A percentile compares a stretch with the other conserved stretches of the same genome.
phyloP scores from a whole-genome alignment of 2,888 invertebrate genomes.

The Papilio protenor region DNA sequence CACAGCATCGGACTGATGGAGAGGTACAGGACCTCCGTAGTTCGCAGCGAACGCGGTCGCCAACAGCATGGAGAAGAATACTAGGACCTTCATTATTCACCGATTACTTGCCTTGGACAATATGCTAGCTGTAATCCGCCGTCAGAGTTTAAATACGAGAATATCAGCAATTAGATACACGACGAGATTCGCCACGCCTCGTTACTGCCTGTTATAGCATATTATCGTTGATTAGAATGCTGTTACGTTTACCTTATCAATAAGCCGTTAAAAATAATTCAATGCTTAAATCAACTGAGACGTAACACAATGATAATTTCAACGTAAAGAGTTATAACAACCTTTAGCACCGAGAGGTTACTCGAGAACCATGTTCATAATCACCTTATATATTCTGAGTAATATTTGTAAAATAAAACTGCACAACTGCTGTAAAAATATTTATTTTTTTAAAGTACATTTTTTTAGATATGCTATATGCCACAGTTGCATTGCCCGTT shows the following conservation, averaged over 20 bases:
- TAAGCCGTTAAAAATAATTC: conserved; percentile 4
- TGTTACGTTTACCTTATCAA: conserved; percentile 19
- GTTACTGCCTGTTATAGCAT: conserved; percentile 13
- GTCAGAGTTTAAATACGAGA: conserved; percentile 1
- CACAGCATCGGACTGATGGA: not conserved
- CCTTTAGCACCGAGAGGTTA: not conserved
- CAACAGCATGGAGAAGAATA: not conserved
- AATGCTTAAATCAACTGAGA: conserved; percentile 18
- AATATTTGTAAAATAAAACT: not conserved
- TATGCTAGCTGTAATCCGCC: not conserved
- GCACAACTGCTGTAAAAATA: not conserved
- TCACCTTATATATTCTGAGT: not conserved
- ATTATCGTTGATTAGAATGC: conserved; percentile 1
- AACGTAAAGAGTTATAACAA: not conserved
- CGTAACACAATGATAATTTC: not conserved
- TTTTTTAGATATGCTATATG: not conserved
- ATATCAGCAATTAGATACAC: not conserved
- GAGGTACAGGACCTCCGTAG: conserved; percentile 6
- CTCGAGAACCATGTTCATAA: not conserved
- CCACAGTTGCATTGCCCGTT: conserved; percentile 34
- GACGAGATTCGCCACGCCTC: not conserved
- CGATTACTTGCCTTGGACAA: not conserved
- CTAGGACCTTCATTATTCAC: conserved; percentile 12
- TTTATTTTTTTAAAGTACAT: not conserved
- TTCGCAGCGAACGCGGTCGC: conserved; percentile 2